Conservation (phyloP, 1,140 invertebrate species). For the Drosophila hydei region DNA sequence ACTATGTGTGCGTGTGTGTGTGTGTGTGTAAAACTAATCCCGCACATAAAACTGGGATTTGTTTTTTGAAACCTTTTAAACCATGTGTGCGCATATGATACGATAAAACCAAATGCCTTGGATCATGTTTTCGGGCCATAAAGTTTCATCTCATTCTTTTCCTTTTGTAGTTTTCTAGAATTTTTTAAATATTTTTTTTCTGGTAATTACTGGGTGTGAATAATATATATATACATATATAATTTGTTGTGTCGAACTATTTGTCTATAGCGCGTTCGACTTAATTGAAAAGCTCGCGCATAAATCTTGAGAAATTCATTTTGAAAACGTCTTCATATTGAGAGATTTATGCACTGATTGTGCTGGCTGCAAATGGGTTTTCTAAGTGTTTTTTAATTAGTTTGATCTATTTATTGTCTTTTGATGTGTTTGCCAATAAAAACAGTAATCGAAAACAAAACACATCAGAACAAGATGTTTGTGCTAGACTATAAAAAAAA, state of each 20-base stretch:
- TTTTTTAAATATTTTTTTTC: slow-evolving; percentile 37
- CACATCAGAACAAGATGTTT: neutral
- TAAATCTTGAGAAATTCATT: slow-evolving; percentile 63
- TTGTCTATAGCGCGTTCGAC: slow-evolving; percentile 9
- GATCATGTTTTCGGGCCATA: slow-evolving; percentile 16
- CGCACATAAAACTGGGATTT: slow-evolving; percentile 26
- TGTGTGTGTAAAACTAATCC: slow-evolving; percentile 22
- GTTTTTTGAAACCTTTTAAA: neutral
- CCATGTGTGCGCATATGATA: slow-evolving; percentile 12
- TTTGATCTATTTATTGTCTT: slow-evolving; percentile 25
- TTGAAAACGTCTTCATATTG: slow-evolving; percentile 48
- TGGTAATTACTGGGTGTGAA: slow-evolving; percentile 54
- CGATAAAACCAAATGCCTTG: slow-evolving; percentile 6
- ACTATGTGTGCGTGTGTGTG: neutral
- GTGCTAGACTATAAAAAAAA: neutral
- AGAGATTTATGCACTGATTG: slow-evolving; percentile 63
- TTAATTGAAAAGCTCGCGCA: slow-evolving; percentile 57
- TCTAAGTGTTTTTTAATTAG: slow-evolving; percentile 61
- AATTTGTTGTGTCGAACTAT: slow-evolving; percentile 4
- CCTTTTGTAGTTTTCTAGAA: neutral
- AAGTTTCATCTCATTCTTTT: neutral
- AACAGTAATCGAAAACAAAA: neutral
- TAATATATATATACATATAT: slow-evolving; percentile 17
- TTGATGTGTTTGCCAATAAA: slow-evolving; percentile 24
- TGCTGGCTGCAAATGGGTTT: slow-evolving; percentile 24